Evolutionary conservation across 2,888 invertebrate genomes (phyloP).

Genomic region (Balanococcus diminutus): DNA sequence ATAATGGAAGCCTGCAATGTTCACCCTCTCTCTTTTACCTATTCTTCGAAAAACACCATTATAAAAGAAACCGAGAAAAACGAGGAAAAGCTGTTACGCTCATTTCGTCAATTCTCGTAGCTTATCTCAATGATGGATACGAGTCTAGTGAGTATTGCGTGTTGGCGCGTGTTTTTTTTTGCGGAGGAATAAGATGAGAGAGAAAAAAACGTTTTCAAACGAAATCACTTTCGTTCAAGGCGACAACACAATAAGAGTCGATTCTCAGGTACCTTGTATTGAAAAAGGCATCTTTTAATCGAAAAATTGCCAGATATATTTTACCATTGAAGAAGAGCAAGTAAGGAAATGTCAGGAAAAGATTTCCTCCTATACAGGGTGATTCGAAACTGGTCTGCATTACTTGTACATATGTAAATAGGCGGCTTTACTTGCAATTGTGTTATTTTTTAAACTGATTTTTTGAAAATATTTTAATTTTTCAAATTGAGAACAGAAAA

Average conservation of each 20-base stretch:
- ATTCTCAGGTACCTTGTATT: neutral
- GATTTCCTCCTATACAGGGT: neutral
- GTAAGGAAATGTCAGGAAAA: neutral
- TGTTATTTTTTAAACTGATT: no score
- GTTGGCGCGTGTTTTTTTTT: constrained; percentile 4
- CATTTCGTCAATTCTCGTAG: constrained; percentile 30
- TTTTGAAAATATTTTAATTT: no score
- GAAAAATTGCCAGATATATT: constrained; percentile 18
- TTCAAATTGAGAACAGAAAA: no score
- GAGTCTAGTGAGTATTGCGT: constrained; percentile 2
- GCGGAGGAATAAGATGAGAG: neutral
- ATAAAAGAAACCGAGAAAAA: constrained; percentile 10
- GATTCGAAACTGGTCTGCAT: neutral
- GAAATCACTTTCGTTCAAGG: constrained; percentile 23
- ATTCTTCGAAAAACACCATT: neutral
- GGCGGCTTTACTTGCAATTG: no score
- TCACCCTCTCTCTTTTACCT: neutral
- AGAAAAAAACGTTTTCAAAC: neutral
- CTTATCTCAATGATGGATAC: constrained; percentile 23
- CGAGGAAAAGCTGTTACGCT: constrained; percentile 38
- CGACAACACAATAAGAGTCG: constrained; percentile 11
- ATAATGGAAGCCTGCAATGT: neutral
- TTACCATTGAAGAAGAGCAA: neutral
- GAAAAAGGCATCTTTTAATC: constrained; percentile 29
- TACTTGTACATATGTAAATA: no score